Conservation (phyloP, 2,888 invertebrate species). For the Brachyopa scutellaris region DNA sequence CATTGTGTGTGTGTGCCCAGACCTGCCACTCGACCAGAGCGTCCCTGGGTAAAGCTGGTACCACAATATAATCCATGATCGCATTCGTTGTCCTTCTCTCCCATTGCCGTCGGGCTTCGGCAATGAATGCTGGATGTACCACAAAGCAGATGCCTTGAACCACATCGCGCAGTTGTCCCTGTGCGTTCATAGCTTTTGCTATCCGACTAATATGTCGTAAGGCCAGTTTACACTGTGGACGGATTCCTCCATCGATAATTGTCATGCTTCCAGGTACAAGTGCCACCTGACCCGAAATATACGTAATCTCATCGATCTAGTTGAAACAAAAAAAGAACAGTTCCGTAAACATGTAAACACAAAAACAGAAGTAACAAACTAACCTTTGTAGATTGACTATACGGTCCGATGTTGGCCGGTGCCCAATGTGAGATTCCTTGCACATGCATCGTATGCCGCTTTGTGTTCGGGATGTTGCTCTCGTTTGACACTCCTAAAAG, state of each 20-base stretch:
- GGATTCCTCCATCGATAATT: constrained; percentile 89
- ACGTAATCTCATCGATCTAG: constrained; percentile 92
- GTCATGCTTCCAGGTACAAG: constrained; percentile 91
- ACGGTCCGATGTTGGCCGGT: constrained; percentile 98
- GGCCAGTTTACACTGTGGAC: constrained; percentile 91
- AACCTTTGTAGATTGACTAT: constrained; percentile 95
- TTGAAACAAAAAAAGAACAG: background rate
- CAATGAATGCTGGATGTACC: constrained; percentile 87
- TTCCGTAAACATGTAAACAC: background rate
- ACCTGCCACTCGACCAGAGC: constrained; percentile 96
- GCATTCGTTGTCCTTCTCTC: constrained; percentile 92
- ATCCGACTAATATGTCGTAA: constrained; percentile 92
- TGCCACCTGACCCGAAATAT: constrained; percentile 96
- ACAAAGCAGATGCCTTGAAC: constrained; percentile 95
- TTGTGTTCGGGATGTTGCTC: constrained; percentile 73
- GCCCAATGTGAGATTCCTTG: constrained; percentile 98
- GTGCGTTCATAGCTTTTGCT: constrained; percentile 90
- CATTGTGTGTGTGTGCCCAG: constrained; percentile 94
- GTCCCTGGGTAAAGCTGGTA: constrained; percentile 89
- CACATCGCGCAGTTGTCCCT: constrained; percentile 90
- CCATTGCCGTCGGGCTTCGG: constrained; percentile 91
- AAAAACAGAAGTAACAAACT: constrained; percentile 74
- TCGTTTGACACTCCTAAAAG: constrained; percentile 72
- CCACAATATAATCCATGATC: constrained; percentile 93
- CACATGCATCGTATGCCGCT: constrained; percentile 93